These are phyloP conservation scores for Sylvilagus bachmani DNA, from an alignment of 2,113 vertebrate genomes.

Conservation along the genomic window DNA sequence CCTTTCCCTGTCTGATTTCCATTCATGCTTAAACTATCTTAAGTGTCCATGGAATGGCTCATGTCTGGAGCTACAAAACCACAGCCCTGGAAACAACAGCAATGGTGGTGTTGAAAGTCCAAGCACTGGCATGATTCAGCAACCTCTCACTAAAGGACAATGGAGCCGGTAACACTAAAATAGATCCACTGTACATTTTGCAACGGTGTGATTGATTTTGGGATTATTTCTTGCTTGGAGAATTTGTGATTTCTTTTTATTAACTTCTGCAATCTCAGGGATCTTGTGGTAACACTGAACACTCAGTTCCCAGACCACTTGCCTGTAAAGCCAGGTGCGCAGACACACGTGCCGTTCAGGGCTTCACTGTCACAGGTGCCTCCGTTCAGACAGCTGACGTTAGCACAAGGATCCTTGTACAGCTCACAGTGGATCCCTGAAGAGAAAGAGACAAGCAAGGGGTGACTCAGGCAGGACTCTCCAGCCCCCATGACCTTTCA, in stretches of 20 bases:
- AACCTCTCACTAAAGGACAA: not conserved
- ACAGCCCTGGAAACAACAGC: accelerated
- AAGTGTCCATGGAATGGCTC: not conserved
- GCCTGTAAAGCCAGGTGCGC: slow-evolving; percentile 94
- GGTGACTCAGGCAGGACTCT: not conserved
- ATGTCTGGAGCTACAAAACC: not conserved
- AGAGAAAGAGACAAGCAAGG: slow-evolving; percentile 47
- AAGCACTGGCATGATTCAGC: not conserved
- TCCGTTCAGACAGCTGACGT: slow-evolving; percentile 94
- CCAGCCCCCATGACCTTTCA: not conserved
- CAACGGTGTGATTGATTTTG: not conserved
- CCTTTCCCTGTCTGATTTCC: not conserved
- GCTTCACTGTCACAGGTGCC: slow-evolving; percentile 94
- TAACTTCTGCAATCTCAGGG: no score
- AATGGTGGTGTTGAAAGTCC: not conserved
- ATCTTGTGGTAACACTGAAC: not conserved
- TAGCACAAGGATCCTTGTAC: slow-evolving; percentile 96
- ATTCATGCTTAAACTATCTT: not conserved
- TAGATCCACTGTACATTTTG: not conserved
- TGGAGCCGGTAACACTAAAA: not conserved
- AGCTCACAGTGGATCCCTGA: slow-evolving; percentile 96
- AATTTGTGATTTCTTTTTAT: no score
- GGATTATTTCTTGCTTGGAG: not conserved
- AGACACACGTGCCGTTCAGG: slow-evolving; percentile 94
- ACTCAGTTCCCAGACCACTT: slow-evolving; percentile 56